Base-by-base conservation (phyloP, 1,140 invertebrate species). In the Elymnias hypermnestra region DNA sequence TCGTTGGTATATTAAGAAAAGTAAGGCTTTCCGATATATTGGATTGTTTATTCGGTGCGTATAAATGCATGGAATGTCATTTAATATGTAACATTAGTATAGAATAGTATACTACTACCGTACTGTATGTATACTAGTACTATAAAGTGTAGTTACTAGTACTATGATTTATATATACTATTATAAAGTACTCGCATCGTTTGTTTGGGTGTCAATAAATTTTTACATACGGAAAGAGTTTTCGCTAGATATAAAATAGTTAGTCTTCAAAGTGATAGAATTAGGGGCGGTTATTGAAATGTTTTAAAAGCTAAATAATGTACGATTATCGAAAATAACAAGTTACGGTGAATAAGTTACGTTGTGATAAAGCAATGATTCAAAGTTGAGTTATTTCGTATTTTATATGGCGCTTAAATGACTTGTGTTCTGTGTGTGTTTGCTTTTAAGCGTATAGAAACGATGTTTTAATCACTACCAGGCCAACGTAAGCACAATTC, bases 401-500 rank as follows among this genome's bases (percentile, higher is more conserved):
- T 59, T 56, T 62, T 56, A 53, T 52, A 50, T 44, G 31, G 40
- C 44, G 53, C 53, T 39, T 52, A 31, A 15, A 45, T 52, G 42
- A n/a, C 15, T 36, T 36, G 7, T 18, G 17, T 12, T 7, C 17
- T 45, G 37, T 44, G 49, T 45, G 17, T 43, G 23, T 42, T 44
- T 35, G 26, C 10, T 33, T 41, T 35, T n/a, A 44, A 43, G 22
- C 22, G 15, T 10, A 3, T 21, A 4, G 3, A 31, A 22, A 17
- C 36, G 19, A 33, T 51, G 33, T 51, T 56, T 23, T 17, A 23
- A 49, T 48, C 46, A 29, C 44, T 31, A 55, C 33, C 47, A 55
- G 41, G 39, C 69, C 72, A 71, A 75, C 69, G 67, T 65, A 22
- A 73, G 74, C 74, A 75, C 72, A 76, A 82, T 57, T 39, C 64